phyloP scores from a whole-genome alignment of 2,888 invertebrate species.

The Oligia fasciuncula region DNA sequence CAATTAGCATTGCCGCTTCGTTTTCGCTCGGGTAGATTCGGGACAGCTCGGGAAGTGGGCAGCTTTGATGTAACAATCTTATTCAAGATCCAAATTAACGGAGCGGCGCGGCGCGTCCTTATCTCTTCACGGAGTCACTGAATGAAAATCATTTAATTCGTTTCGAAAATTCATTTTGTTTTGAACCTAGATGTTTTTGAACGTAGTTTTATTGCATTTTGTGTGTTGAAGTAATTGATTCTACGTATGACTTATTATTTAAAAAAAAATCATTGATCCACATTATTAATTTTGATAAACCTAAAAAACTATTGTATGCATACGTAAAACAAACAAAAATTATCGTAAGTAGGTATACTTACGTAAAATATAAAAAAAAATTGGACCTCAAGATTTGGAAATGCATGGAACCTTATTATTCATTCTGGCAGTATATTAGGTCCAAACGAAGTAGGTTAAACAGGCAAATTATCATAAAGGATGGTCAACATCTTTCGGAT shows the following conservation, averaged over 20 bases:
- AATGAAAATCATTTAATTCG: constrained; percentile 29
- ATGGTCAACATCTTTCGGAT: too few relatives aligned
- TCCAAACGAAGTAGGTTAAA: too few relatives aligned
- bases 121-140: constrained; percentile 10
- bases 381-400: background rate
- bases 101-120: constrained; percentile 15
- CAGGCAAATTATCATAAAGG: too few relatives aligned
- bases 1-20: constrained; percentile 46
- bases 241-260: background rate
- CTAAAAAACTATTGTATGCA: background rate
- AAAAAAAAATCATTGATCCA: background rate
- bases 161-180: constrained; percentile 17
- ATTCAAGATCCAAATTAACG: constrained; percentile 53
- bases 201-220: background rate
- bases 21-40: constrained; percentile 29
- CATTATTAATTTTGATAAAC: background rate
- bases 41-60: background rate
- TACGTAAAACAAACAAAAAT: background rate
- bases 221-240: background rate
- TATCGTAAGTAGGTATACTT: too few relatives aligned
- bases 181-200: background rate
- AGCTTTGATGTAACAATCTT: constrained; percentile 50
- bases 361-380: too few relatives aligned
- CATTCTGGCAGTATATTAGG: too few relatives aligned
- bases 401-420: background rate